Percentiles rank a stretch among this genome's conserved stretches.
Evolutionary conservation across 2,888 invertebrate species (phyloP).

Genomic region (Acanthosepion pharaonis): DNA sequence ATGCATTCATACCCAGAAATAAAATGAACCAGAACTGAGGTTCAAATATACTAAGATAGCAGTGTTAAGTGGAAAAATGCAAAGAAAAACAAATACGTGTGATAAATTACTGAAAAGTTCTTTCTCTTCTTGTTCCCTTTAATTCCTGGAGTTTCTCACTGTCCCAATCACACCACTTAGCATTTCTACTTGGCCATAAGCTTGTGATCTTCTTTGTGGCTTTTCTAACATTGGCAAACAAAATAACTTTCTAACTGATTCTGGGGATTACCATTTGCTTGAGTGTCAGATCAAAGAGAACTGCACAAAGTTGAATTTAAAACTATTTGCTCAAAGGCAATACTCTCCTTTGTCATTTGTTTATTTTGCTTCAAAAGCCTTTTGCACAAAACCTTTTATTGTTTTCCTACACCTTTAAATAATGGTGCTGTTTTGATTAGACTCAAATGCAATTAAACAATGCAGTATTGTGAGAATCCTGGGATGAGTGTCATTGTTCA

Average conservation of each 20-base stretch:
- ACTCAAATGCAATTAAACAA: background rate
- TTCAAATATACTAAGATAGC: background rate
- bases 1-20: too few relatives aligned
- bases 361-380: background rate
- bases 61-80: background rate
- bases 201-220: background rate
- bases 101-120: background rate
- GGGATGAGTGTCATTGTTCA: background rate
- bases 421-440: background rate
- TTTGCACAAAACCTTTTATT: background rate
- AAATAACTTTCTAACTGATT: background rate
- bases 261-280: background rate
- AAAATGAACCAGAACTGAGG: too few relatives aligned
- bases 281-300: background rate
- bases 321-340: background rate
- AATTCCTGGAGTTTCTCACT: background rate
- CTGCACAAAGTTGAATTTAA: conserved; percentile 4
- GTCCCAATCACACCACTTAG: background rate
- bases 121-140: background rate
- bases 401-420: background rate
- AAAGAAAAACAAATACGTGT: background rate
- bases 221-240: background rate
- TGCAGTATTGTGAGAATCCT: background rate
- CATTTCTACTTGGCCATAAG: background rate
- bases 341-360: background rate